Evolutionary conservation across 2,113 vertebrate genomes (phyloP).

Genomic region (Pseudorhombus dupliciocellatus): DNA sequence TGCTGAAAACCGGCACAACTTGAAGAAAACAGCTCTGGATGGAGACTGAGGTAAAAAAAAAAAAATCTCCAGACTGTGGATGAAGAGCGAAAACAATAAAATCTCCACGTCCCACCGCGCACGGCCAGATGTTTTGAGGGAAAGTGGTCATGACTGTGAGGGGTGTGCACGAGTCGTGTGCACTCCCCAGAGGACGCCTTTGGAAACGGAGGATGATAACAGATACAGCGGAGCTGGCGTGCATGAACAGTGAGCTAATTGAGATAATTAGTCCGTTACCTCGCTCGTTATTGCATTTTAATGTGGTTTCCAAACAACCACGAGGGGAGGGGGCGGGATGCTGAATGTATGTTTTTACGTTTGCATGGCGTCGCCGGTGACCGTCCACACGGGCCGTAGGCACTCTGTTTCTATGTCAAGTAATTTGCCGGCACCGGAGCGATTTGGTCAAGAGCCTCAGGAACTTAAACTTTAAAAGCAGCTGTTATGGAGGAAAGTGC

Average conservation of each 20-base stretch:
- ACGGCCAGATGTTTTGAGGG: constrained; percentile 61
- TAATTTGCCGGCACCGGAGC: constrained; percentile 21
- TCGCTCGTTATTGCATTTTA: constrained; percentile 71
- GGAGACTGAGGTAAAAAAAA: constrained; percentile 21
- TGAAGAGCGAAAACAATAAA: constrained; percentile 8
- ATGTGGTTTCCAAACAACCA: constrained; percentile 61
- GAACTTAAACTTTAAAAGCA: not conserved
- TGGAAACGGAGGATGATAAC: constrained; percentile 42
- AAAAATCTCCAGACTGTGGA: constrained; percentile 28
- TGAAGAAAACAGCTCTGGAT: constrained; percentile 48
- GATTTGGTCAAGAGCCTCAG: constrained; percentile 6
- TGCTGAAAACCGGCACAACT: constrained; percentile 12
- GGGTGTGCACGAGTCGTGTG: constrained; percentile 18
- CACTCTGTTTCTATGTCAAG: constrained; percentile 2
- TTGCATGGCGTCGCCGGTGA: not conserved
- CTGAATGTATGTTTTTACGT: constrained; percentile 27
- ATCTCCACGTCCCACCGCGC: constrained; percentile 15
- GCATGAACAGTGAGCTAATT: constrained; percentile 73
- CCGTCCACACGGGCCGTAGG: not conserved
- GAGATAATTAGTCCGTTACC: constrained; percentile 74
- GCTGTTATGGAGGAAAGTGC: not conserved
- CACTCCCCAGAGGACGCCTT: constrained; percentile 53
- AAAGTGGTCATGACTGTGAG: constrained; percentile 50
- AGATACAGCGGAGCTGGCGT: constrained; percentile 45
- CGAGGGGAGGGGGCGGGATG: constrained; percentile 23